A percentile compares a stretch with the other conserved stretches of the same genome.
Evolutionary conservation across 2,888 invertebrate species (phyloP).

Genomic region (Melikaiella ostensackeni): DNA sequence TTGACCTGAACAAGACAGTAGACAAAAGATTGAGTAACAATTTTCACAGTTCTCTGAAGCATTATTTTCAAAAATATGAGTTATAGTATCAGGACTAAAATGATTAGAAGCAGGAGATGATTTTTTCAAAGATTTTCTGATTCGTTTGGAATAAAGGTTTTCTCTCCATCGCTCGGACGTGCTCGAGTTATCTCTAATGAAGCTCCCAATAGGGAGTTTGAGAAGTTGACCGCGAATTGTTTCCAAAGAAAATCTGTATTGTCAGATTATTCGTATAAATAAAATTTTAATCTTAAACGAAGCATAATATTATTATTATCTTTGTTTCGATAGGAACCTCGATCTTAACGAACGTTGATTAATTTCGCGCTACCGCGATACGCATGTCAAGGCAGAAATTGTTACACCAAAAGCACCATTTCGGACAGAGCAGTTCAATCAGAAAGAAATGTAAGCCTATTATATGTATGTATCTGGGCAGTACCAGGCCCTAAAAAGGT

Average conservation of each 20-base stretch:
- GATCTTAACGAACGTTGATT: constrained; percentile 61
- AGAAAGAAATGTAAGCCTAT: constrained; percentile 68
- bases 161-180: constrained; percentile 52
- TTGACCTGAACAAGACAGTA: too few species aligned
- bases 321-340: constrained; percentile 68
- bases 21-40: too few species aligned
- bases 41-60: too few species aligned
- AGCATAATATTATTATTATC: too few species aligned
- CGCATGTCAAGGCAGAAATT: constrained; percentile 58
- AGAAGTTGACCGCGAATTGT: constrained; percentile 65
- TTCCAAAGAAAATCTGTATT: constrained; percentile 65
- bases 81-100: not conserved
- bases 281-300: too few species aligned
- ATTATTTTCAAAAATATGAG: too few species aligned
- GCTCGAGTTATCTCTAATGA: constrained; percentile 57
- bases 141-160: constrained; percentile 53
- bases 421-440: constrained; percentile 60
- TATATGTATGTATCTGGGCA: too few species aligned
- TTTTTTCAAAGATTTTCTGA: constrained; percentile 39
- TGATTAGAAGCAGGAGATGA: not conserved
- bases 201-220: constrained; percentile 58
- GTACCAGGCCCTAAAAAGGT: too few species aligned
- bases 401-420: constrained; percentile 55
- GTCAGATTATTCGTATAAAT: too few species aligned
- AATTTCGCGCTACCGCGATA: constrained; percentile 63